A percentile compares a stretch with the other conserved stretches of the same genome.
Conservation (phyloP, 2,888 invertebrate genomes). For the Tipula helvola region DNA sequence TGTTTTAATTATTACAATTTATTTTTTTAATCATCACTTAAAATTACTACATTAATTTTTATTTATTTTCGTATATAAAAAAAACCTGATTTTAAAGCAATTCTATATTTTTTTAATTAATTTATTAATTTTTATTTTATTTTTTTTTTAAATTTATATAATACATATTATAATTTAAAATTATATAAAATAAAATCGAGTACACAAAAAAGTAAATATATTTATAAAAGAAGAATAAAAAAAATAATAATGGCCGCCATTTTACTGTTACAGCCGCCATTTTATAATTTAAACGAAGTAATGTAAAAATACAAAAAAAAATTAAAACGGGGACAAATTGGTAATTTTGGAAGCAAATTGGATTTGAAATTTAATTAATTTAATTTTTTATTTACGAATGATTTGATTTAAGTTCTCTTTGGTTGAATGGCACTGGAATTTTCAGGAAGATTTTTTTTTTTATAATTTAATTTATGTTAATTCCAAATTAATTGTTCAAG, state of each 20-base stretch:
- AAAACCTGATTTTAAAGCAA: conserved; percentile 4
- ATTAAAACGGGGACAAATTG: background rate
- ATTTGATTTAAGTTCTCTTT: background rate
- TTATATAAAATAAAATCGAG: background rate
- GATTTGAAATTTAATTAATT: background rate
- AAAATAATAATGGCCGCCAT: background rate
- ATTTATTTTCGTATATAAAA: background rate
- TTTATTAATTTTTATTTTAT: background rate
- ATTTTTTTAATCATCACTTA: background rate
- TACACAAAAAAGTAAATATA: background rate
- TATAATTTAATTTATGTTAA: background rate
- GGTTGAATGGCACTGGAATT: background rate
- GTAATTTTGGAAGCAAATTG: background rate
- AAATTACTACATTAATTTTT: background rate
- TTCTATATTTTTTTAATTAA: background rate
- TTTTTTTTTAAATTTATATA: background rate
- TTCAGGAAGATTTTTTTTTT: background rate
- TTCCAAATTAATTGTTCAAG: background rate
- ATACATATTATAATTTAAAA: background rate
- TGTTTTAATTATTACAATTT: background rate
- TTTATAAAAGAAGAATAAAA: background rate
- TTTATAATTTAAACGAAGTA: background rate
- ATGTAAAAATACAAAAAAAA: background rate
- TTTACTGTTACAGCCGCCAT: background rate
- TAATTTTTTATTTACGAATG: background rate